A percentile compares a stretch with the other conserved stretches of the same genome.
These are phyloP conservation scores for Petrocephalus schoutedeni DNA, from an alignment of 2,797 vertebrate species.

Conservation along the genomic window DNA sequence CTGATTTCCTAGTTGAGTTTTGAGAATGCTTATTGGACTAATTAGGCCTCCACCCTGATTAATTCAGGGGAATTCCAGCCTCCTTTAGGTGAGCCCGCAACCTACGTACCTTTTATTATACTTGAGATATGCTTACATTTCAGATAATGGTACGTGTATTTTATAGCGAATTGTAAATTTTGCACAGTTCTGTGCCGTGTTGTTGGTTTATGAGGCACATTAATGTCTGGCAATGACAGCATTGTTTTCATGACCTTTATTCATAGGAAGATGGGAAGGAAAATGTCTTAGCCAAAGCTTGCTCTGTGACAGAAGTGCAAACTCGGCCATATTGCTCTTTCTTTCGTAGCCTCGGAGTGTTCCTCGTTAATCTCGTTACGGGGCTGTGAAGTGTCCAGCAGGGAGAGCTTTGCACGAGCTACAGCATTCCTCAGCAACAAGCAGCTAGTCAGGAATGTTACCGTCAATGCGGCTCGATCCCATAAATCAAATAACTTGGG, in stretches of 20 bases:
- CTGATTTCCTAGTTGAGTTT: background rate
- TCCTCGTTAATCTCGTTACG: background rate
- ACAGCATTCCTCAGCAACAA: background rate
- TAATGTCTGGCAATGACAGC: background rate
- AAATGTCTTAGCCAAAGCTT: background rate
- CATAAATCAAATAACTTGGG: background rate
- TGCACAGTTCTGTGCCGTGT: background rate
- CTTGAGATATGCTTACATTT: background rate
- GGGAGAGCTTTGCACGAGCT: background rate
- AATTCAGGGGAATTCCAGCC: background rate
- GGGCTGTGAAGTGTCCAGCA: background rate
- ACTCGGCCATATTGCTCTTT: background rate
- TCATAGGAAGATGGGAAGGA: background rate
- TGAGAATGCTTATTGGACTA: background rate
- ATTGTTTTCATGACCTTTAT: background rate
- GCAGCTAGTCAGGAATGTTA: background rate
- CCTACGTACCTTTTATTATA: background rate
- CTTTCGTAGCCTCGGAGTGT: background rate
- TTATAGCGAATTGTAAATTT: background rate
- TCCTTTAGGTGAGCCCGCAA: background rate
- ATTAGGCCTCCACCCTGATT: background rate
- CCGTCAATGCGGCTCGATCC: background rate
- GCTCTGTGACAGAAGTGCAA: background rate
- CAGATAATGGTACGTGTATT: background rate
- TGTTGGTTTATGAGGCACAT: background rate